Percentiles rank a stretch among this genome's conserved stretches.
These are phyloP conservation scores for Eristalis intricaria DNA, from an alignment of 2,888 invertebrate genomes.

Conservation along the genomic window DNA sequence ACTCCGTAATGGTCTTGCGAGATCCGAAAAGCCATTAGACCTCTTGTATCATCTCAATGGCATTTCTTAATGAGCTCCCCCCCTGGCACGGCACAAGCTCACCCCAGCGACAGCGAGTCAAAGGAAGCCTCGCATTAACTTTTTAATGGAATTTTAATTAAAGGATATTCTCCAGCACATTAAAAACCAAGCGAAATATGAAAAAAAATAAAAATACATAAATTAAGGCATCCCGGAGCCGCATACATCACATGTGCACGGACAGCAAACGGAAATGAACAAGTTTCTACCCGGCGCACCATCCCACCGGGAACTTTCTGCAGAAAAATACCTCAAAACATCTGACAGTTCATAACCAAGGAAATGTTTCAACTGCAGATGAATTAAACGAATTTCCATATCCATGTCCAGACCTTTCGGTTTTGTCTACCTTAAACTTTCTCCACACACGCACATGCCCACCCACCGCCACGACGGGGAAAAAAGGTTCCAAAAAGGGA, in stretches of 20 bases:
- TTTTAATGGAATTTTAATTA: slow-evolving; percentile 70
- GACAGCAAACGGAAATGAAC: slow-evolving; percentile 37
- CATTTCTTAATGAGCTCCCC: slow-evolving; percentile 4
- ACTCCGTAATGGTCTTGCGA: not conserved
- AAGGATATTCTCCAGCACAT: slow-evolving; percentile 25
- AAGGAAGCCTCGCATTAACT: slow-evolving; percentile 41
- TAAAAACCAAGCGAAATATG: slow-evolving; percentile 9
- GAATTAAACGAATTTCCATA: slow-evolving; percentile 61
- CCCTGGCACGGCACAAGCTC: not conserved
- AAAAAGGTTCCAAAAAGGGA: slow-evolving; percentile 12
- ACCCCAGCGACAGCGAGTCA: not conserved
- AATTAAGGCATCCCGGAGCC: slow-evolving; percentile 49
- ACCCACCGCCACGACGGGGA: not conserved
- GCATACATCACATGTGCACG: slow-evolving; percentile 24
- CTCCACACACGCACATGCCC: not conserved
- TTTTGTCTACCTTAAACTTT: slow-evolving; percentile 60
- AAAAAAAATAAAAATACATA: slow-evolving; percentile 2
- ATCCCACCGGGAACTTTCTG: slow-evolving; percentile 8
- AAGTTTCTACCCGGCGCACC: slow-evolving; percentile 11
- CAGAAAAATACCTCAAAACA: slow-evolving; percentile 49
- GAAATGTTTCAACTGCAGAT: slow-evolving; percentile 55
- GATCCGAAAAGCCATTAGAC: not conserved
- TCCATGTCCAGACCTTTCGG: slow-evolving; percentile 40
- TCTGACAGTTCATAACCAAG: slow-evolving; percentile 64
- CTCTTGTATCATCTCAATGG: not conserved